Evolutionary conservation across 2,888 invertebrate species (phyloP).

Genomic region (Trichogramma evanescens): DNA sequence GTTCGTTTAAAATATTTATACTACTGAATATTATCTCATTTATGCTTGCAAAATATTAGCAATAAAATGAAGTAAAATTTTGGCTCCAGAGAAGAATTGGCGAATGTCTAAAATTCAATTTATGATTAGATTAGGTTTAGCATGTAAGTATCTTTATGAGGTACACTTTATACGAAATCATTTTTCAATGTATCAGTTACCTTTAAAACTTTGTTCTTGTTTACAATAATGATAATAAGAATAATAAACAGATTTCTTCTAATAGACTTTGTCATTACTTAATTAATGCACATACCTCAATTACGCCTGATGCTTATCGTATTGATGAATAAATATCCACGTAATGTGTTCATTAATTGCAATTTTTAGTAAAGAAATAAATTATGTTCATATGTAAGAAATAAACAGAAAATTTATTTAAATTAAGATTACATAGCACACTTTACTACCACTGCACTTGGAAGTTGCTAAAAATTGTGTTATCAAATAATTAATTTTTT

Average conservation of each 20-base stretch:
- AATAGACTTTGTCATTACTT: neutral
- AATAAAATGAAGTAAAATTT: slow-evolving; percentile 20
- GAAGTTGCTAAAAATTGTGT: neutral
- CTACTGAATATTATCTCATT: neutral
- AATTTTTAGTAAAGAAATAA: slow-evolving; percentile 12
- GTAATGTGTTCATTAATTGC: neutral
- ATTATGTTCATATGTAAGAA: slow-evolving; percentile 28
- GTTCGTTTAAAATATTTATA: neutral
- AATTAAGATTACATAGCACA: slow-evolving; percentile 26
- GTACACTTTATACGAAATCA: slow-evolving; percentile 7
- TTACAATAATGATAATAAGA: slow-evolving; percentile 15
- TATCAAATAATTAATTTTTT: too few species aligned
- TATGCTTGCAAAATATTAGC: slow-evolving; percentile 15
- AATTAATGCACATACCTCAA: neutral
- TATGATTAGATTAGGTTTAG: too few species aligned
- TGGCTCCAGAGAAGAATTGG: neutral
- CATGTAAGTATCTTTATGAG: neutral
- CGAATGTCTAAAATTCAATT: too few species aligned
- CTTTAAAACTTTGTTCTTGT: slow-evolving; percentile 17
- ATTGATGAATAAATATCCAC: neutral
- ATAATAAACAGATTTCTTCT: slow-evolving; percentile 13
- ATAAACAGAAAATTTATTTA: slow-evolving; percentile 30
- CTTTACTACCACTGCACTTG: slow-evolving; percentile 23
- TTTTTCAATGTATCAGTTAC: slow-evolving; percentile 22
- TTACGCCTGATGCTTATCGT: slow-evolving; percentile 2